Evolutionary conservation across 2,888 invertebrate genomes (phyloP), one percentile per base, ranked within the genome.

Genomic region (Hermaeophaga mercurialis): DNA sequence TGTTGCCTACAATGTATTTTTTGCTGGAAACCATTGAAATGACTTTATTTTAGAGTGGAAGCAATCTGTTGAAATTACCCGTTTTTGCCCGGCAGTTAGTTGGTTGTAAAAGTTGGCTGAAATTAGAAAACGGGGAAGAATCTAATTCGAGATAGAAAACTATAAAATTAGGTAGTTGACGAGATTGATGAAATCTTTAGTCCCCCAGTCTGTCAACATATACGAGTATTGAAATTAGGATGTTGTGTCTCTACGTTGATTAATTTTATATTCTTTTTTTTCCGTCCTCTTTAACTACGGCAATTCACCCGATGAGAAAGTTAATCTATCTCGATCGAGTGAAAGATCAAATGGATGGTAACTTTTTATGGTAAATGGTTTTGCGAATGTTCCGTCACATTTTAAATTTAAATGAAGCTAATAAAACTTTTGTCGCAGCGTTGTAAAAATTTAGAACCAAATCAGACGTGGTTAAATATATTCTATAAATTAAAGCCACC

Each of bases 371-470:
- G 59, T 55, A 58, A 62, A 60, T 43, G 58, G 59, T 50, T 44
- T 50, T 39, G 58, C 55, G 58, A 58, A 49, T 62, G 53, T 59
- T 68, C 59, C 56, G 63, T 65, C 59, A 67, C 68, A 70, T 70
- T 69, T 67, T 65, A 70, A 68, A 71, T 71, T 73, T 70, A 73
- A 73, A 71, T 70, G 70, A 66, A 59, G 68, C 58, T 61, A 63
- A 69, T 73, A 72, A 72, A 71, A 71, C 66, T 70, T 69, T 58
- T 66, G 68, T 66, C 53, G 59, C 43, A 53, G 50, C 38, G 57
- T 43, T 54, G 58, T 59, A 56, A 64, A 66, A 63, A 65, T 64
- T 55, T 62, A 39, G 49, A 58, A 49, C 28, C 52, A 54, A 62
- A 61, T 54, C 54, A 56, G 54, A 50, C 58, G 46, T 44, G 53